Conservation (phyloP, 2,113 vertebrate species). For the Misgurnus anguillicaudatus region DNA sequence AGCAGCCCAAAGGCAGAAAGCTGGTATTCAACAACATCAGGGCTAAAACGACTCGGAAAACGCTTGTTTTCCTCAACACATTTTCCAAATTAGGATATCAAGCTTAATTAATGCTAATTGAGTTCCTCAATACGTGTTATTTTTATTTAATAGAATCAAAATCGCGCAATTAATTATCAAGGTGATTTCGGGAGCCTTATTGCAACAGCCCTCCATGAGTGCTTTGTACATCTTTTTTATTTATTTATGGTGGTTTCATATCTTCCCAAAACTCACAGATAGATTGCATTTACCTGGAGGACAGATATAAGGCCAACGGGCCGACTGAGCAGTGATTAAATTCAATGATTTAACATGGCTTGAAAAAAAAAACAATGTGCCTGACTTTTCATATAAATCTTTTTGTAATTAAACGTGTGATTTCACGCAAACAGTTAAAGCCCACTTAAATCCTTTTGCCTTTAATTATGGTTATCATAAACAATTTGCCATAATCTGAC, state of each 20-base stretch:
- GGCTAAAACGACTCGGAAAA: constrained; percentile 80
- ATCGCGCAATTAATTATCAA: constrained; percentile 99
- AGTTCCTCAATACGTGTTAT: constrained; percentile 99
- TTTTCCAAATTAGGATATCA: constrained; percentile 99
- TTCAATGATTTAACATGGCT: constrained; percentile 9
- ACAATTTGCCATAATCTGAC: background rate
- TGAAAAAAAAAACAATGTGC: background rate
- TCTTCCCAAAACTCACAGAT: constrained; percentile 62
- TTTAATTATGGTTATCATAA: constrained; percentile 20
- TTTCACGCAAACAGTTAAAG: background rate
- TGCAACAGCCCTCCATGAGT: constrained; percentile 74
- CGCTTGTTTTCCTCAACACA: constrained; percentile 98
- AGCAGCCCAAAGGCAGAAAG: constrained; percentile 94
- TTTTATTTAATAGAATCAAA: constrained; percentile 99
- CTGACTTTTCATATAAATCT: background rate
- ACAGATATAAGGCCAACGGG: constrained; percentile 49
- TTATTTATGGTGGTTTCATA: constrained; percentile 61
- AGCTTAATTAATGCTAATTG: constrained; percentile 99
- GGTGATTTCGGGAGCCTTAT: constrained; percentile 97
- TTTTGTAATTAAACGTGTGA: background rate
- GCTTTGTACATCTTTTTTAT: constrained; percentile 66
- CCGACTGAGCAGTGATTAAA: constrained; percentile 46
- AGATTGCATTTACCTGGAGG: constrained; percentile 51
- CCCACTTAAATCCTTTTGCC: background rate
- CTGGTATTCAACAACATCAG: constrained; percentile 86